Percentiles rank a stretch among this genome's conserved stretches.
phyloP scores from a whole-genome alignment of 2,888 invertebrate genomes.

The Yponomeuta plumbellus region DNA sequence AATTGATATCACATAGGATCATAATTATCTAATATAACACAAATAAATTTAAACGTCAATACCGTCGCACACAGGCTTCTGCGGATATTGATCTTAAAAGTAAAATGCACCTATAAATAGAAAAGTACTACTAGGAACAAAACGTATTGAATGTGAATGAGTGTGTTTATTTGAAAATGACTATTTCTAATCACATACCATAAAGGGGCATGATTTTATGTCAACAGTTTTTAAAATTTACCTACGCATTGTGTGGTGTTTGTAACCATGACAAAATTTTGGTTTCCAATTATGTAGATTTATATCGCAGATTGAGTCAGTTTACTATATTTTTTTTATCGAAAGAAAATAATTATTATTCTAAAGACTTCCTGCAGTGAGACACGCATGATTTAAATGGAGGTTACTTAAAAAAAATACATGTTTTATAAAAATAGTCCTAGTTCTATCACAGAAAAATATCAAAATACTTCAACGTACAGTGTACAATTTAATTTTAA shows the following conservation, averaged over 20 bases:
- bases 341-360: background rate
- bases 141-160: conserved; percentile 29
- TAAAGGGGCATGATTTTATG: too few relatives aligned
- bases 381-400: too few relatives aligned
- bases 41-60: too few relatives aligned
- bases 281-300: background rate
- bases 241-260: too few relatives aligned
- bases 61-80: background rate
- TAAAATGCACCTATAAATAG: conserved; percentile 68
- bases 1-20: too few relatives aligned
- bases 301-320: conserved; percentile 9
- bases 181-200: background rate
- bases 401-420: background rate
- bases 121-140: conserved; percentile 54
- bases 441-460: conserved; percentile 74
- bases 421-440: conserved; percentile 38
- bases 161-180: background rate
- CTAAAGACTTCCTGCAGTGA: too few relatives aligned
- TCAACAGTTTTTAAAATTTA: too few relatives aligned
- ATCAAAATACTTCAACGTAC: conserved; percentile 39
- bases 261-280: background rate
- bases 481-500: background rate
- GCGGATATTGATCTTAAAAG: background rate
- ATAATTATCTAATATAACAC: too few relatives aligned
- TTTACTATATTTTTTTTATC: background rate